Conservation (phyloP, 2,113 vertebrate species). For the Serilophus lunatus region DNA sequence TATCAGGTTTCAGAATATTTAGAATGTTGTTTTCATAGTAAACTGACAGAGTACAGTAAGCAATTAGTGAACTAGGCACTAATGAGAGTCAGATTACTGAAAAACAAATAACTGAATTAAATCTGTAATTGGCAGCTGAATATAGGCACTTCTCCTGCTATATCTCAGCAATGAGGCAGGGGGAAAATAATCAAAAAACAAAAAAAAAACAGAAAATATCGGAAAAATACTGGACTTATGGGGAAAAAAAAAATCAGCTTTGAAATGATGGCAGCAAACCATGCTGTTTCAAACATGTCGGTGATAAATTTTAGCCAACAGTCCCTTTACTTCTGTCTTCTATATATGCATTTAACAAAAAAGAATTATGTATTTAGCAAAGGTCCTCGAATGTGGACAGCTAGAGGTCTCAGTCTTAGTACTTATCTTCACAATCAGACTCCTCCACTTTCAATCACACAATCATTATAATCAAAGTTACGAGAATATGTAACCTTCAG, state of each 20-base stretch:
- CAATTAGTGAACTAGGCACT: background rate
- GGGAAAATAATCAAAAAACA: background rate
- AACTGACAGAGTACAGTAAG: background rate
- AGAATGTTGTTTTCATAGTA: background rate
- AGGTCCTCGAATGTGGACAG: background rate
- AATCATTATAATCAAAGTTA: background rate
- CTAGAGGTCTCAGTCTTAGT: background rate
- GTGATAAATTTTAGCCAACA: background rate
- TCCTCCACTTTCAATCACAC: background rate
- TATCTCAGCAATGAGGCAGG: background rate
- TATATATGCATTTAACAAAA: background rate
- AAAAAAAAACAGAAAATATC: background rate
- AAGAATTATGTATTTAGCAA: fast-evolving
- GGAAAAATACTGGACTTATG: background rate
- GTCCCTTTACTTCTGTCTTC: background rate
- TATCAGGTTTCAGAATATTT: background rate
- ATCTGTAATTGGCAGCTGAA: background rate
- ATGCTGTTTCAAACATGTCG: background rate
- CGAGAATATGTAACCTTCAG: background rate
- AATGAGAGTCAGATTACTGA: slow-evolving; percentile 6
- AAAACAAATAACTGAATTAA: slow-evolving; percentile 24
- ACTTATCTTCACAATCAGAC: background rate
- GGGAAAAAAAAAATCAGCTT: background rate
- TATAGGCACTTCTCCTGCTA: background rate
- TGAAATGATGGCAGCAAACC: background rate